These are phyloP conservation scores for Spilogale gracilis DNA, from an alignment of 2,113 vertebrate genomes.

Conservation along the genomic window DNA sequence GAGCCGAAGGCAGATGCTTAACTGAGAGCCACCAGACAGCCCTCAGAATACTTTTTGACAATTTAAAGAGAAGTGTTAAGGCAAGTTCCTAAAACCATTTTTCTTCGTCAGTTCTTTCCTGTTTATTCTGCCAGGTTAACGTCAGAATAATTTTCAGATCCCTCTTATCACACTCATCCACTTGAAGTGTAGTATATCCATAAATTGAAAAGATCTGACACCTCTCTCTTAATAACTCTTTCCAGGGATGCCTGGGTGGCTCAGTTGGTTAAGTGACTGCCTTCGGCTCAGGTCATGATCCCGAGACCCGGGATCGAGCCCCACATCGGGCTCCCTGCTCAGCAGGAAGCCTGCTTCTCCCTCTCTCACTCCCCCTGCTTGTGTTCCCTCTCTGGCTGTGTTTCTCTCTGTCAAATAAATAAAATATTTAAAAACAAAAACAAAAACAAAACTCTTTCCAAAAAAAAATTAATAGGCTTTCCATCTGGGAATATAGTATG, in stretches of 20 bases:
- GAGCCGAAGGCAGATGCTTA: too few relatives aligned
- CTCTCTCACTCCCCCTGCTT: too few relatives aligned
- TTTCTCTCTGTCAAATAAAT: too few relatives aligned
- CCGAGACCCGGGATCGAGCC: too few relatives aligned
- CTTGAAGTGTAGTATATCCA: not conserved
- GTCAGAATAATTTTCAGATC: conserved; percentile 28
- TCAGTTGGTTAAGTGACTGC: too few relatives aligned
- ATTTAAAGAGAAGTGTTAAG: not conserved
- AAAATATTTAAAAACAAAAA: too few relatives aligned
- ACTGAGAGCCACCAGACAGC: too few relatives aligned
- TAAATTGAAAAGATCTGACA: not conserved
- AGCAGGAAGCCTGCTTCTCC: too few relatives aligned
- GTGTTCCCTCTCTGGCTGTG: too few relatives aligned
- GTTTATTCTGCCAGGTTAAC: conserved; percentile 3
- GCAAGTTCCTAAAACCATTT: not conserved
- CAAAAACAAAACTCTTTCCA: too few relatives aligned
- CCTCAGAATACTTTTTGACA: not conserved
- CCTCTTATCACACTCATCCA: not conserved
- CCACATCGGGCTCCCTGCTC: too few relatives aligned
- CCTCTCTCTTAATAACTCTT: not conserved
- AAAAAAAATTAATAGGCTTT: not conserved
- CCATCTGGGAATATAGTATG: not conserved
- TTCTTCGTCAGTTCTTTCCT: not conserved
- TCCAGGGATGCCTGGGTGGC: not conserved
- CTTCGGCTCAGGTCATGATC: too few relatives aligned